Evolutionary conservation across 2,888 invertebrate species (phyloP).

Genomic region (Acleris literana): DNA sequence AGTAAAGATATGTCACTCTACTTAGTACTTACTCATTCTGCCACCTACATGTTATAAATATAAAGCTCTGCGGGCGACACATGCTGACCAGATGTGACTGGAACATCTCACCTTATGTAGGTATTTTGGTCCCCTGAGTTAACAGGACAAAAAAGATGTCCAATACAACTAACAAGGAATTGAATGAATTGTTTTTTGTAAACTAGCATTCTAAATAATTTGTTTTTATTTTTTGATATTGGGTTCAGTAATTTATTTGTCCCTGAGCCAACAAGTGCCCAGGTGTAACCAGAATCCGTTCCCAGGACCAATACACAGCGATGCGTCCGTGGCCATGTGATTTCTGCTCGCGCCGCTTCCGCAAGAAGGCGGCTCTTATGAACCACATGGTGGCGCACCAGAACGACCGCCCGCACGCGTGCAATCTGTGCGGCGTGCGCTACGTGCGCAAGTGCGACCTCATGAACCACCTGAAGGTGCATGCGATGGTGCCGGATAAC

Average conservation of each 20-base stretch:
- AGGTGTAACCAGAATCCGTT: not conserved
- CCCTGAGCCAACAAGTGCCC: not conserved
- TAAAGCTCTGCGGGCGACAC: too few species aligned
- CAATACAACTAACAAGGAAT: too few species aligned
- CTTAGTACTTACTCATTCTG: too few species aligned
- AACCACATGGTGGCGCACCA: constrained; percentile 95
- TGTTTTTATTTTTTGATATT: too few species aligned
- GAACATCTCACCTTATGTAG: too few species aligned
- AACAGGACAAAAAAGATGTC: too few species aligned
- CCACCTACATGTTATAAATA: too few species aligned
- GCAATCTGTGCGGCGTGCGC: constrained; percentile 91
- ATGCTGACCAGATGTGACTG: too few species aligned
- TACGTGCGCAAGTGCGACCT: constrained; percentile 91
- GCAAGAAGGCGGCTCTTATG: constrained; percentile 92
- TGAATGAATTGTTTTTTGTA: too few species aligned
- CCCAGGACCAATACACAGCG: constrained; percentile 87
- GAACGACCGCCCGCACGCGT: constrained; percentile 91
- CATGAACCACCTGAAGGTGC: constrained; percentile 92
- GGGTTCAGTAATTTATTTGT: not conserved
- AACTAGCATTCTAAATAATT: too few species aligned
- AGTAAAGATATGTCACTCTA: too few species aligned
- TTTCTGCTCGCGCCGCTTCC: constrained; percentile 92
- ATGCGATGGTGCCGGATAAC: constrained; percentile 89
- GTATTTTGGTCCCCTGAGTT: too few species aligned
- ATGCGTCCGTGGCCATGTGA: constrained; percentile 93